Evolutionary conservation across 2,797 vertebrate genomes (phyloP), one percentile per base, ranked within the genome.

Genomic region (Cuculus canorus): DNA sequence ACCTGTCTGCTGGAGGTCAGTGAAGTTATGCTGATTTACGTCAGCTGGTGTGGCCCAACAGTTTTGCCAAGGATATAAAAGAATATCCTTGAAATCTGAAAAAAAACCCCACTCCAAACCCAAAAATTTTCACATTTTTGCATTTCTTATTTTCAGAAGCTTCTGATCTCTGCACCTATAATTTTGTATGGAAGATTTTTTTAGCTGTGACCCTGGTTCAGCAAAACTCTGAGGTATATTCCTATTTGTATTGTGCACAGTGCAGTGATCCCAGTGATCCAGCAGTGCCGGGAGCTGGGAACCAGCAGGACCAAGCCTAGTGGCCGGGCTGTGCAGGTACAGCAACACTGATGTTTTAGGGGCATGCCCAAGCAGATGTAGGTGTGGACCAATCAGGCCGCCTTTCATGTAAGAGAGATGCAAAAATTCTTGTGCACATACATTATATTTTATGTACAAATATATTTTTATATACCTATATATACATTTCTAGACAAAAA

Each of bases 321-420:
- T 1, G 25, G 25, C 7, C 18, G 77, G 66, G 72, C 61, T 73
- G 61, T 14, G 6, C 43, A 21, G 10, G 9, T 8, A 4, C 27
- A 70, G 39, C 52, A 25, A 19, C 2, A 5, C 52, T 7, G 52
- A 13, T 17, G 3, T 25, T 48, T 19, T 15, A 37, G 48, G 52
- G 61, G 14, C 32, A 32, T 16, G 15, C 5, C 54, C 28, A 9
- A 30, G 37, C 27, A n/a, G 32, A 37, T 9, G 5, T 0, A 12
- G 24, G 1, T 2, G 17, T 18, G n/a, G 56, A 35, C 39, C 50
- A 18, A 0, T 10, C 7, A 2, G 48, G 33, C 43, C 37, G 27
- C n/a, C 30, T 35, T 72, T 78, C 56, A 47, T 33, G 69, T 19
- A 5, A 78, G 37, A 78, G 39, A 28, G 7, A 41, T 14, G 24